Evolutionary conservation across 2,888 invertebrate genomes (phyloP).

Genomic region (Synanthedon andrenaeformis): DNA sequence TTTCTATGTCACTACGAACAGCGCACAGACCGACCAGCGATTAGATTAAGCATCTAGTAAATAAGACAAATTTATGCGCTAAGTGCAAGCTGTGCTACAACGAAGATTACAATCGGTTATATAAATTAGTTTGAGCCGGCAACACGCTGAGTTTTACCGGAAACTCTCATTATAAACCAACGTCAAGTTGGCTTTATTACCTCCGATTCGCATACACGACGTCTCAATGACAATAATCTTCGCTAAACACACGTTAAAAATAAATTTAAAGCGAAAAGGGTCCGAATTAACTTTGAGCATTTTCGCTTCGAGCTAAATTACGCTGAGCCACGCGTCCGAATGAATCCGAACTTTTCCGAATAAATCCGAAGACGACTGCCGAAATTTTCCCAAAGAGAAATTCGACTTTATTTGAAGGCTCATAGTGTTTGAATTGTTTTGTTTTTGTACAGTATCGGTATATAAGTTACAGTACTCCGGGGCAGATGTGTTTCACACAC

Average conservation of each 20-base stretch:
- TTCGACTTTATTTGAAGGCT: too few relatives aligned
- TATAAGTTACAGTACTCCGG: constrained; percentile 6
- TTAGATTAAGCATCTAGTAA: not conserved
- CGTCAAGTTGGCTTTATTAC: constrained; percentile 32
- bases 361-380: constrained; percentile 31
- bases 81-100: not conserved
- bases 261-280: constrained; percentile 20
- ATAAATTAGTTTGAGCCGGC: constrained; percentile 9
- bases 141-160: constrained; percentile 13
- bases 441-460: too few relatives aligned
- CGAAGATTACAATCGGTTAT: constrained; percentile 7
- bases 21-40: not conserved
- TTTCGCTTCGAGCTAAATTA: constrained; percentile 25
- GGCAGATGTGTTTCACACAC: constrained; percentile 63
- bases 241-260: constrained; percentile 28
- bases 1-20: not conserved
- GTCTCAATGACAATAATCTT: constrained; percentile 31
- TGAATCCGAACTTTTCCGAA: constrained; percentile 33
- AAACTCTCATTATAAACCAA: constrained; percentile 18
- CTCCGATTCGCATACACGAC: constrained; percentile 19
- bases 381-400: constrained; percentile 12
- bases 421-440: too few relatives aligned
- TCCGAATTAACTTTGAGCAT: constrained; percentile 21
- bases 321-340: constrained; percentile 42
- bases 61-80: not conserved